A percentile compares a stretch with the other conserved stretches of the same genome.
These are phyloP conservation scores for Paelopatides confundens DNA, from an alignment of 53 echinoderm and acorn worm genomes.

Conservation along the genomic window DNA sequence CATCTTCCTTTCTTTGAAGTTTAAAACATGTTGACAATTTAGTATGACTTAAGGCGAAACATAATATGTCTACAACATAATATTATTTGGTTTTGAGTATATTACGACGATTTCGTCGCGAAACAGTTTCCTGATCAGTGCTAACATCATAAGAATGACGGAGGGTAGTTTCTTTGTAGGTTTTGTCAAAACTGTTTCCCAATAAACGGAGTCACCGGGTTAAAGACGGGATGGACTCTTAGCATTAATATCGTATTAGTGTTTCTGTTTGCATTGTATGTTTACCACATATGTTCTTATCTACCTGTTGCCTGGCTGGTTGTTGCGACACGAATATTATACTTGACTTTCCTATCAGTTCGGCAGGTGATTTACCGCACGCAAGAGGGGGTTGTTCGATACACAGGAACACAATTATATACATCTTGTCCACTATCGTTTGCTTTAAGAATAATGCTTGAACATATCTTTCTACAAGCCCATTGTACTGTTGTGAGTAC, in stretches of 20 bases:
- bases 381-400: slow-evolving; percentile 62
- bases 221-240: background rate
- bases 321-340: background rate
- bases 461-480: slow-evolving; percentile 51
- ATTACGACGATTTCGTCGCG: background rate
- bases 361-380: slow-evolving; percentile 62
- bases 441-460: slow-evolving; percentile 42
- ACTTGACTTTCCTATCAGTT: slow-evolving; percentile 47
- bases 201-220: background rate
- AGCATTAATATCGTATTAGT: background rate
- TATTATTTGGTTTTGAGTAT: slow-evolving; percentile 2
- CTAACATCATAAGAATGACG: background rate
- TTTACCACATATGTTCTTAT: background rate
- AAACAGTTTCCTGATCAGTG: background rate
- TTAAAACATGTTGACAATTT: no score
- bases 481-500: slow-evolving; percentile 62
- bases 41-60: no score
- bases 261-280: background rate
- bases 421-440: slow-evolving; percentile 40
- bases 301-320: background rate
- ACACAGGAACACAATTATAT: slow-evolving; percentile 34
- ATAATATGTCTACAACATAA: no score
- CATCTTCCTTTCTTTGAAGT: no score
- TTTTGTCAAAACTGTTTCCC: background rate
- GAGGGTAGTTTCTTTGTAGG: background rate